Evolutionary conservation across 2,797 vertebrate genomes (phyloP).

Genomic region (Argentina silus): DNA sequence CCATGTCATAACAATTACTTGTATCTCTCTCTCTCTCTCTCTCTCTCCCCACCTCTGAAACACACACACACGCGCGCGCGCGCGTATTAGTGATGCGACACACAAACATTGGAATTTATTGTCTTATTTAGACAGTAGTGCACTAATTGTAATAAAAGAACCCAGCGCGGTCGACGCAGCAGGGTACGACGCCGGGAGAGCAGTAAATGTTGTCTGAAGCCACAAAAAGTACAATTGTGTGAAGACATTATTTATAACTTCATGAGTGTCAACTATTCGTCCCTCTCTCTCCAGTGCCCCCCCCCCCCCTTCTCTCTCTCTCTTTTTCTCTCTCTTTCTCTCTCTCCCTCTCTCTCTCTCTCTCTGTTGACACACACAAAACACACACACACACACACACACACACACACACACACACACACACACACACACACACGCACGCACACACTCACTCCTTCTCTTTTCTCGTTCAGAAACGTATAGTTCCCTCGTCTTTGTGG

Average conservation of each 20-base stretch:
- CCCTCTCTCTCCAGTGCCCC: slow-evolving; percentile 16
- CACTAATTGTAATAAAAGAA: slow-evolving; percentile 72
- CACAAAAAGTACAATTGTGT: slow-evolving; percentile 85
- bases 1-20: no score
- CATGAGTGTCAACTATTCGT: slow-evolving; percentile 30
- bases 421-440: neutral
- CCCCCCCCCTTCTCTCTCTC: no score
- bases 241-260: slow-evolving; percentile 87
- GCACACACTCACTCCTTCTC: neutral
- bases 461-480: slow-evolving; percentile 14
- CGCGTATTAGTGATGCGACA: neutral
- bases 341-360: slow-evolving; percentile 11
- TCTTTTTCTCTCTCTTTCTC: slow-evolving; percentile 8
- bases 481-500: slow-evolving; percentile 18
- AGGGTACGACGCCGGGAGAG: slow-evolving; percentile 90
- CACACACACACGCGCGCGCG: neutral
- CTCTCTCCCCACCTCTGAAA: neutral
- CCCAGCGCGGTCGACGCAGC: slow-evolving; percentile 76
- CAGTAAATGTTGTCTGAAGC: slow-evolving; percentile 89
- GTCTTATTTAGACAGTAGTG: slow-evolving; percentile 77
- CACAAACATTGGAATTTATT: slow-evolving; percentile 81
- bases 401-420: neutral
- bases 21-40: no score
- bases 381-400: neutral
- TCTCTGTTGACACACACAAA: slow-evolving; percentile 2